Base-by-base conservation (phyloP, 2,113 vertebrate species). In the Ahaetulla prasina region DNA sequence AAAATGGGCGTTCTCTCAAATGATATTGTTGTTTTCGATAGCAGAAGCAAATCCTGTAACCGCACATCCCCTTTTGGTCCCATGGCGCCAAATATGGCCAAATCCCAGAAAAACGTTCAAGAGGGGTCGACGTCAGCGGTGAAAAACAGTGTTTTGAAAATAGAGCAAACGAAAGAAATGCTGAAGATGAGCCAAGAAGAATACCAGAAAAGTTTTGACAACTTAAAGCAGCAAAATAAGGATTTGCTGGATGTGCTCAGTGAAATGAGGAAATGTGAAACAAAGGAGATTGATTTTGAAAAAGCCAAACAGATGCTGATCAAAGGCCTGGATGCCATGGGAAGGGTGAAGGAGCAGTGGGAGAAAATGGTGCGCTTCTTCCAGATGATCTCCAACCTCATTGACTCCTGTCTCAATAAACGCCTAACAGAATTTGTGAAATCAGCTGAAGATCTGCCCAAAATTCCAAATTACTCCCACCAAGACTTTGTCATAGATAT, bases 291-390 rank as follows among this genome's bases (percentile, higher is more conserved):
- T 0, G 95, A 97, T 88, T 97, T 97, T 86, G 85, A 94, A 0
- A 92, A 68, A 8, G 95, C 96, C 20, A 74, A 93, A 55, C 8
- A 93, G 53, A 93, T 96, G 90, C 94, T 97, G 54, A 49, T 89
- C 10, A 93, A 94, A 60, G 95, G 95, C 27, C 93, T 96, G 85
- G 63, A 94, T 53, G 94, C 96, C 5, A 84, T 97, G 94, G 96
- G 94, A 1, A 80, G 45, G 57, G 95, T 97, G 74, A 94, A 95
- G 54, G 94, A 93, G 22, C 96, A 97, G 53, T 96, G 95, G 96
- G 89, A 93, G 88, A 96, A 96, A 89, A 95, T 97, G 96, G 93
- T 96, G 1, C 91, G 3, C 47, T 96, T 97, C 91, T 97, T 97
- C 84, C 92, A 96, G 80, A 96, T 96, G 94, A 93, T 97, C 30